phyloP scores from a whole-genome alignment of 1,140 invertebrate genomes.

The Ylistrum balloti region DNA sequence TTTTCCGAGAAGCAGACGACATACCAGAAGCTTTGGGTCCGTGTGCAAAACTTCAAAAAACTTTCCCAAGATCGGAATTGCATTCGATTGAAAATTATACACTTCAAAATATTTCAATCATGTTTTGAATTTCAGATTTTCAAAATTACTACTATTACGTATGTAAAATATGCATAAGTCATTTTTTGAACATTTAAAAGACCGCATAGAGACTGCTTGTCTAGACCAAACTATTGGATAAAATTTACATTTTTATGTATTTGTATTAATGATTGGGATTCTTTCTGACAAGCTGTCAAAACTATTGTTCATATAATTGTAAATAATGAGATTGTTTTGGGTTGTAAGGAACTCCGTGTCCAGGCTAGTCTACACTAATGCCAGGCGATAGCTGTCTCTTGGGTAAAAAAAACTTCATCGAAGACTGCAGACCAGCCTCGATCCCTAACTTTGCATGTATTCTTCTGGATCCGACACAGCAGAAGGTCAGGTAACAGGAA shows the following conservation, averaged over 20 bases:
- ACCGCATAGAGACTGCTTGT: conserved; percentile 30
- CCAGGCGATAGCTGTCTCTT: not conserved
- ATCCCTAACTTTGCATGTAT: not conserved
- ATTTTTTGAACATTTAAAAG: conserved; percentile 11
- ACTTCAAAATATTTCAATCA: conserved; percentile 30
- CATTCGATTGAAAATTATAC: conserved; percentile 39
- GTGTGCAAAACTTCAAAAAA: conserved; percentile 19
- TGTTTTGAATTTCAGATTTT: conserved; percentile 40
- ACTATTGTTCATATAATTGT: conserved; percentile 36
- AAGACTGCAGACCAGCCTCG: not conserved
- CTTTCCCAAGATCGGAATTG: not conserved
- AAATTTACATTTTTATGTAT: conserved; percentile 40
- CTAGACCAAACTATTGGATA: conserved; percentile 30
- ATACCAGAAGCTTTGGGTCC: not conserved
- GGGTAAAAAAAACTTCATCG: not conserved
- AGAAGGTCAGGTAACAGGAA: not conserved
- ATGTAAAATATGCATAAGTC: conserved; percentile 40
- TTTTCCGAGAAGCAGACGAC: conserved; percentile 18
- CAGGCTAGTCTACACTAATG: not conserved
- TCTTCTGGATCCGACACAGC: not conserved
- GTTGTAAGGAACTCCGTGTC: not conserved
- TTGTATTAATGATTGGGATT: conserved; percentile 34
- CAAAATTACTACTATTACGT: conserved; percentile 28
- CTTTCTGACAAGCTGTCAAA: conserved; percentile 23
- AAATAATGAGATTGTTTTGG: conserved; percentile 40